A percentile compares a stretch with the other conserved stretches of the same genome.
Conservation (phyloP, 2,113 vertebrate genomes). For the Prietella phreatophila region DNA sequence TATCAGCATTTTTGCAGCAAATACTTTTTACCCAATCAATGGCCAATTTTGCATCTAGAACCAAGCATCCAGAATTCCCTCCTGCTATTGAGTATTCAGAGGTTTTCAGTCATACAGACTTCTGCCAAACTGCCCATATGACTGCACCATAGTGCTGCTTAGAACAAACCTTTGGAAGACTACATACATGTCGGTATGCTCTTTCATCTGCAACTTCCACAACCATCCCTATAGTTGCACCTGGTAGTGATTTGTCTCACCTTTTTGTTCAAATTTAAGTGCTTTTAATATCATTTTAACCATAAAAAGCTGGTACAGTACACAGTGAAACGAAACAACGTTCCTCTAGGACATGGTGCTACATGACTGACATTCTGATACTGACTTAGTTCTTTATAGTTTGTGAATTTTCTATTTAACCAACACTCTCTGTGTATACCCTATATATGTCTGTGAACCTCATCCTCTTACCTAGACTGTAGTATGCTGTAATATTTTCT, state of each 20-base stretch:
- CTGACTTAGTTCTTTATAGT: neutral
- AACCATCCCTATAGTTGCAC: too few relatives aligned
- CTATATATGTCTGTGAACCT: neutral
- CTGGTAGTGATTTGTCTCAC: neutral
- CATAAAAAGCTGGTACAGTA: too few relatives aligned
- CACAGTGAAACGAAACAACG: too few relatives aligned
- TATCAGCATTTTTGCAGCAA: neutral
- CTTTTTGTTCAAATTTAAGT: neutral
- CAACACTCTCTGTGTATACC: too few relatives aligned
- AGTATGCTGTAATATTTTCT: neutral
- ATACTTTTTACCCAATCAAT: too few relatives aligned
- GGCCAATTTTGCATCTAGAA: neutral
- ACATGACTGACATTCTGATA: neutral
- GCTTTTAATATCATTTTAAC: too few relatives aligned
- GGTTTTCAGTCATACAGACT: neutral
- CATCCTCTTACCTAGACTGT: neutral
- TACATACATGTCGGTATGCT: too few relatives aligned
- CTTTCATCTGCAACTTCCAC: neutral
- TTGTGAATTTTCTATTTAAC: neutral
- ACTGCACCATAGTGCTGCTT: neutral
- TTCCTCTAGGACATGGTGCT: too few relatives aligned
- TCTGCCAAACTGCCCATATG: neutral
- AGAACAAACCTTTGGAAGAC: neutral
- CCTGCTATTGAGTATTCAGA: neutral
- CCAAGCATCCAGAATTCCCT: neutral